Conservation (phyloP, 2,113 vertebrate species). For the Malaclemys terrapin region DNA sequence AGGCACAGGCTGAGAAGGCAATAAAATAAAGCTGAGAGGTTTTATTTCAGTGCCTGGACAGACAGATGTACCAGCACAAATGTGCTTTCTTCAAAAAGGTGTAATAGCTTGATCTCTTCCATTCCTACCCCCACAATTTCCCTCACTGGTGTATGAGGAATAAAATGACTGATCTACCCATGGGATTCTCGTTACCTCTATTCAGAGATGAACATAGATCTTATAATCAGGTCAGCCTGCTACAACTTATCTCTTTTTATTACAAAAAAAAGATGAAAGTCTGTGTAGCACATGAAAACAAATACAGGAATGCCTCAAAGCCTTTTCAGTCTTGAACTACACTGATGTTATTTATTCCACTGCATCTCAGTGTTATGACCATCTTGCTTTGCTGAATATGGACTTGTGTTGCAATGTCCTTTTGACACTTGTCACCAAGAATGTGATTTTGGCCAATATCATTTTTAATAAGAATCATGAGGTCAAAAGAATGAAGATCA, state of each 20-base stretch:
- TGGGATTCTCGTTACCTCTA: background rate
- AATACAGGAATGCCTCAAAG: background rate
- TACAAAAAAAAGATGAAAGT: background rate
- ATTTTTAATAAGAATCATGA: background rate
- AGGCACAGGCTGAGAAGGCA: background rate
- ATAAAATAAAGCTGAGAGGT: background rate
- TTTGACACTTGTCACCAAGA: background rate
- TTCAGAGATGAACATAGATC: background rate
- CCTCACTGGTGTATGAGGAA: background rate
- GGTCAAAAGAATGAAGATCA: background rate
- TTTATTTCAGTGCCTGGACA: background rate
- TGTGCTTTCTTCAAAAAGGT: background rate
- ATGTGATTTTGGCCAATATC: background rate
- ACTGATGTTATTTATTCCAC: accelerated
- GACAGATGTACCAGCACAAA: accelerated
- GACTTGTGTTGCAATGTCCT: background rate
- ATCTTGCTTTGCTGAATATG: background rate
- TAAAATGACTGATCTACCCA: background rate
- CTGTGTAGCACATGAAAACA: background rate
- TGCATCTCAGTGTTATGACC: background rate
- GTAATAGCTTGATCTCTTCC: background rate
- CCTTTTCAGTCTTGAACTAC: background rate
- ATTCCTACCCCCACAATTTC: background rate
- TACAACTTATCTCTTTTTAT: background rate
- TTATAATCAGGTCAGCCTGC: background rate